A percentile compares a stretch with the other conserved stretches of the same genome.
phyloP scores from a whole-genome alignment of 2,888 invertebrate species.

The Liopterus haemorrhoidalis region DNA sequence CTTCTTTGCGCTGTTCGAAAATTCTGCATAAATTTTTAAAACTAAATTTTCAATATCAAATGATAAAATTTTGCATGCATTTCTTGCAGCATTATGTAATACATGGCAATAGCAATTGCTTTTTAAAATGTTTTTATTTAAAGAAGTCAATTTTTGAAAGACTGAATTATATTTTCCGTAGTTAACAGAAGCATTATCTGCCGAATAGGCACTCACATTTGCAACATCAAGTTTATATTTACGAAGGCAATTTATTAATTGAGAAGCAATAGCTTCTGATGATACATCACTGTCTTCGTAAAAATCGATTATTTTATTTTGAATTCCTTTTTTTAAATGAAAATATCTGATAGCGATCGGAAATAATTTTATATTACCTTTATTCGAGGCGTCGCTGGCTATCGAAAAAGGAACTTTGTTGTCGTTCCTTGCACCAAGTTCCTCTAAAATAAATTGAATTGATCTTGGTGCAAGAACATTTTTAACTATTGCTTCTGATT shows the following conservation, averaged over 20 bases:
- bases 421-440: not conserved
- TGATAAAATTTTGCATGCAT: constrained; percentile 27
- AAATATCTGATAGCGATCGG: constrained; percentile 17
- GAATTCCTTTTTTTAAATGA: constrained; percentile 15
- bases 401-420: constrained; percentile 16
- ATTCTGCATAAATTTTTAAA: constrained; percentile 30
- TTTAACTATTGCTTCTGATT: too few relatives aligned
- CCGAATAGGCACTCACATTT: constrained; percentile 14
- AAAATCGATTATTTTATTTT: constrained; percentile 2
- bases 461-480: not conserved
- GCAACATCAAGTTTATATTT: not conserved
- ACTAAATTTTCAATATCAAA: constrained; percentile 32
- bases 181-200: constrained; percentile 26
- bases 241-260: not conserved
- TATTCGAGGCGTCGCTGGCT: constrained; percentile 16
- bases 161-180: constrained; percentile 26
- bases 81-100: constrained; percentile 26
- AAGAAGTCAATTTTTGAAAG: constrained; percentile 17
- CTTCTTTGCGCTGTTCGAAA: constrained; percentile 28
- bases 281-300: constrained; percentile 6
- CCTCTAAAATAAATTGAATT: not conserved
- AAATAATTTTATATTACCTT: constrained; percentile 12
- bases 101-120: constrained; percentile 29
- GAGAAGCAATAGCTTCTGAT: constrained; percentile 1
- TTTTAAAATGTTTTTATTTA: constrained; percentile 22